Evolutionary conservation across 2,113 vertebrate species (phyloP), one percentile per base, ranked within the genome.

Genomic region (Elephantulus edwardii): DNA sequence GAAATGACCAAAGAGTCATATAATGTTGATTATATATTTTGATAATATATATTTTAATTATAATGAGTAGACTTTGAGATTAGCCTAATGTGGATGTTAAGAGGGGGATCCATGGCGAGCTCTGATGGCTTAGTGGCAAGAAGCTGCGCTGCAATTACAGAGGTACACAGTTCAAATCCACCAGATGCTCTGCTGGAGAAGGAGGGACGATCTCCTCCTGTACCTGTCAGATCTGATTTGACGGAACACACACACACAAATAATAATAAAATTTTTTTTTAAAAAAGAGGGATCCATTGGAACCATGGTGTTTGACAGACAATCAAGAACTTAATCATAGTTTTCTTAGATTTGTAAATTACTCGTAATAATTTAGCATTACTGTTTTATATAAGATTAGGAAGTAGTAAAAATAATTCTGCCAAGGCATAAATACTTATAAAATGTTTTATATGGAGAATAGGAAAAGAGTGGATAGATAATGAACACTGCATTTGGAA

Each of bases 391-490:
- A 22, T 86, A 75, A 83, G 83, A 83, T 76, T 89, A 83, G 33
- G 28, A 89, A 87, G 5, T 64, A 86, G 78, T 71, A 75, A 92
- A 92, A 64, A 62, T 56, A 90, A 84, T 80, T 88, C 75, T 38
- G 33, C 77, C 16, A 48, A 77, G 33, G 50, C 71, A 30, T 60
- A 76, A 89, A 60, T 87, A 68, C 42, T 79, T 19, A 56, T 91
- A n/a, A 87, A 42, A 46, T 89, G 42, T 84, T 78, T 68, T 83
- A 24, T 52, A 2, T 17, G 10, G 19, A n/a, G n/a, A n/a, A n/a
- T n/a, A n/a, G n/a, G n/a, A n/a, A n/a, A n/a, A n/a, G n/a, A n/a
- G n/a, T n/a, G n/a, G n/a, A n/a, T n/a, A n/a, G n/a, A n/a, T n/a
- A n/a, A n/a, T n/a, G n/a, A n/a, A n/a, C n/a, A n/a, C n/a, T n/a